A percentile compares a stretch with the other conserved stretches of the same genome.
These are phyloP conservation scores for Coreoperca whiteheadi DNA, from an alignment of 2,113 vertebrate genomes.

Conservation along the genomic window DNA sequence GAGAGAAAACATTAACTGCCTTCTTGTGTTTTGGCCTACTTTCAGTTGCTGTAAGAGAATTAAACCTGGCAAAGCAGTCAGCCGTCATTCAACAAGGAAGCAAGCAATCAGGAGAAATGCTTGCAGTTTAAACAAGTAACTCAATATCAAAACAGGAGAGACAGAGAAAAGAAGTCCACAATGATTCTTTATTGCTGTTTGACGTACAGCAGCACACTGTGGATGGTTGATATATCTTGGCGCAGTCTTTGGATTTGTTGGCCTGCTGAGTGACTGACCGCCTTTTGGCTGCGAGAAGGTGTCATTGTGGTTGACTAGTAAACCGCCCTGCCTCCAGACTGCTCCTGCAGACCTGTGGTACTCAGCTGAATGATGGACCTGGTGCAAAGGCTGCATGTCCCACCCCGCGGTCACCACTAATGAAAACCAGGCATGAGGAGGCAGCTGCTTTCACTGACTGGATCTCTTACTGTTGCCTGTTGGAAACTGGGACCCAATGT, in stretches of 20 bases:
- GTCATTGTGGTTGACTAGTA: slow-evolving; percentile 63
- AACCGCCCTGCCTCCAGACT: slow-evolving; percentile 54
- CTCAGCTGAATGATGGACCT: slow-evolving; percentile 59
- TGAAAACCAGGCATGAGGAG: slow-evolving; percentile 60
- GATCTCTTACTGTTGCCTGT: slow-evolving; percentile 30
- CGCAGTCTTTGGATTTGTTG: slow-evolving; percentile 52
- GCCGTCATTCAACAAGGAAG: slow-evolving; percentile 42
- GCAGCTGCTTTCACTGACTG: slow-evolving; percentile 52
- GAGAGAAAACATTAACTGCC: slow-evolving; percentile 19
- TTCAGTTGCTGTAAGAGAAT: slow-evolving; percentile 4
- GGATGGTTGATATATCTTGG: slow-evolving; percentile 58
- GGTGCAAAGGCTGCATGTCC: slow-evolving; percentile 47
- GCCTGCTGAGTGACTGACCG: slow-evolving; percentile 51
- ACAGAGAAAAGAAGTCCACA: slow-evolving; percentile 42
- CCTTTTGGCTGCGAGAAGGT: slow-evolving; percentile 51
- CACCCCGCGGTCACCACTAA: slow-evolving; percentile 50
- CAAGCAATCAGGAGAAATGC: slow-evolving; percentile 52
- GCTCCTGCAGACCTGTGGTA: slow-evolving; percentile 59
- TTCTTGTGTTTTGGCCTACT: slow-evolving; percentile 30
- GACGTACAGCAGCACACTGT: slow-evolving; percentile 51
- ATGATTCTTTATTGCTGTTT: slow-evolving; percentile 53
- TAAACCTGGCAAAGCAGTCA: slow-evolving; percentile 14
- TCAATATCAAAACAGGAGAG: slow-evolving; percentile 55
- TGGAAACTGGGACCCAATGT: slow-evolving; percentile 31
- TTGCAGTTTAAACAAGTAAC: slow-evolving; percentile 48